Conservation (phyloP, 2,797 vertebrate genomes). For the Sciaenops ocellatus region DNA sequence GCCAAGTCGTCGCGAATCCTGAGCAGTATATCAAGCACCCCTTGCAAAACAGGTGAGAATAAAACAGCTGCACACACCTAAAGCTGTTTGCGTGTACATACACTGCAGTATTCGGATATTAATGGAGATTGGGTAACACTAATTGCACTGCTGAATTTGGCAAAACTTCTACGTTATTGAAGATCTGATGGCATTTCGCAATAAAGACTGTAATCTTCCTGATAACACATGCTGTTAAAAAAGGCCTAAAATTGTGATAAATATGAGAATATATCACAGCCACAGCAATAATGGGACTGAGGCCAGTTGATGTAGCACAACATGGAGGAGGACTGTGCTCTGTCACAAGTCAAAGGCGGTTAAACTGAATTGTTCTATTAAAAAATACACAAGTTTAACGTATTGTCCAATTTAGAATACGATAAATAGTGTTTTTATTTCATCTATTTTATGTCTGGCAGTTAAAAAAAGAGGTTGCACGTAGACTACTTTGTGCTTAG, state of each 20-base stretch:
- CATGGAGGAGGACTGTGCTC: background rate
- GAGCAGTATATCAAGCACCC: slow-evolving; percentile 89
- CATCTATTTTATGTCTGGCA: background rate
- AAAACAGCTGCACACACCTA: slow-evolving; percentile 5
- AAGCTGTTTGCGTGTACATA: background rate
- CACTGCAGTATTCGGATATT: background rate
- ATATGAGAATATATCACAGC: background rate
- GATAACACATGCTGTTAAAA: background rate
- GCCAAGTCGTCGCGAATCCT: slow-evolving; percentile 76
- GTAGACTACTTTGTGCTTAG: background rate
- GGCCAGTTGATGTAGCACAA: background rate
- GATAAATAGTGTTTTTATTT: background rate
- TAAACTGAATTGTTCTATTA: background rate
- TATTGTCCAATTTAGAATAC: background rate
- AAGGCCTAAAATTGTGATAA: fast-evolving
- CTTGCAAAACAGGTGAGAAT: slow-evolving; percentile 87
- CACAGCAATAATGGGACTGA: background rate
- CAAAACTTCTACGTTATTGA: background rate
- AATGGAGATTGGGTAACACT: background rate
- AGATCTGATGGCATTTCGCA: background rate
- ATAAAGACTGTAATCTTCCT: background rate
- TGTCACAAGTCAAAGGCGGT: background rate
- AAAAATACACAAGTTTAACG: background rate
- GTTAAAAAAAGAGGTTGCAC: background rate
- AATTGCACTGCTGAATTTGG: background rate